Evolutionary conservation across 2,797 vertebrate genomes (phyloP).

Genomic region (Gila robusta): DNA sequence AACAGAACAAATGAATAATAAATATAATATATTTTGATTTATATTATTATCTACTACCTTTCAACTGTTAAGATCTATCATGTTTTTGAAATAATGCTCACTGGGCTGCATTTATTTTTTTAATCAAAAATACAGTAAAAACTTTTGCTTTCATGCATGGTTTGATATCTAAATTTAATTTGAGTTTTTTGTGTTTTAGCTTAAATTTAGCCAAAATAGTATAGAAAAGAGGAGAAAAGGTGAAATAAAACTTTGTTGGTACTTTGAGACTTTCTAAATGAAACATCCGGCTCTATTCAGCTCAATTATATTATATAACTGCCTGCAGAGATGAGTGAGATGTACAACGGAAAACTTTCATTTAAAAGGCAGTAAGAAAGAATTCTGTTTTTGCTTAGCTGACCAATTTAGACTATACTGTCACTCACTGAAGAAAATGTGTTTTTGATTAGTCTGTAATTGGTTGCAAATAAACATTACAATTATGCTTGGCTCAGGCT

Average conservation of each 20-base stretch:
- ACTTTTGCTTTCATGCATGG: not conserved
- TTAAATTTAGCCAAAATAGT: not conserved
- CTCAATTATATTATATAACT: conserved; percentile 17
- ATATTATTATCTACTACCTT: not conserved
- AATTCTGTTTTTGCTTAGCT: conserved; percentile 26
- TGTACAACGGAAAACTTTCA: not conserved
- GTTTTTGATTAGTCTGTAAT: conserved; percentile 29
- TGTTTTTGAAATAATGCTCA: not conserved
- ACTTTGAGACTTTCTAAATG: conserved; percentile 3
- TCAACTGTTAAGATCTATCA: not conserved
- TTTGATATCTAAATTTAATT: not conserved
- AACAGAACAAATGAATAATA: not conserved
- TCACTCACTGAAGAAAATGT: conserved; percentile 24
- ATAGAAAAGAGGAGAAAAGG: not conserved
- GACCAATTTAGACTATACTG: conserved; percentile 12
- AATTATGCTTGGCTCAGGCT: conserved; percentile 26
- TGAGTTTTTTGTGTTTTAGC: not conserved
- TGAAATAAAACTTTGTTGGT: too few species aligned
- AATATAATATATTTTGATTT: not conserved
- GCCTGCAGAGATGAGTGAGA: not conserved
- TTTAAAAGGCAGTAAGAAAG: not conserved
- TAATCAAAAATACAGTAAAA: not conserved
- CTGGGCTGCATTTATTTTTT: not conserved
- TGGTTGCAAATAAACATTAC: conserved; percentile 21
- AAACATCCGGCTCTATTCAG: not conserved